Conservation (phyloP, 2,797 vertebrate species). For the Lacerta bilineata region DNA sequence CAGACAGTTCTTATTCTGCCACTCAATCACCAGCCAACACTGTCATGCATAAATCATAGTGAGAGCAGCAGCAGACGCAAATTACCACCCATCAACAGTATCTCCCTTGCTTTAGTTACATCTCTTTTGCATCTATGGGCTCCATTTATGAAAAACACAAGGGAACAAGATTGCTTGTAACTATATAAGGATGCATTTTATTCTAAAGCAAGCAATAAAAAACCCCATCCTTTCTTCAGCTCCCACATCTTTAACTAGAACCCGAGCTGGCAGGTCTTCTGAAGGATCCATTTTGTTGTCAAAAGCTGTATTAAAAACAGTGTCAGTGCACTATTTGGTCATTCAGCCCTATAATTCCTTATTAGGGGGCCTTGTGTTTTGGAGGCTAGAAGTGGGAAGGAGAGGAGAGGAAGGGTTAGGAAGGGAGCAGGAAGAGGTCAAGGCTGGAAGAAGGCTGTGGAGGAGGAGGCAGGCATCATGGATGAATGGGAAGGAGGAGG, state of each 20-base stretch:
- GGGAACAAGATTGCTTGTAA: constrained; percentile 5
- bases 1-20: neutral
- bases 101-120: constrained; percentile 1
- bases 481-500: neutral
- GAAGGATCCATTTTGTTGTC: constrained; percentile 16
- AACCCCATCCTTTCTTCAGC: neutral
- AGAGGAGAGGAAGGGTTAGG: neutral
- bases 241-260: neutral
- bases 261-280: neutral
- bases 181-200: constrained; percentile 42
- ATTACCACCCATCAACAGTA: constrained; percentile 21
- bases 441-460: neutral
- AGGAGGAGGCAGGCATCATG: neutral
- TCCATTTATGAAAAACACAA: constrained; percentile 19
- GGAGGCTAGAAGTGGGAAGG: neutral
- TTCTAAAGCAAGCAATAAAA: constrained; percentile 22
- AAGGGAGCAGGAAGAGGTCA: neutral
- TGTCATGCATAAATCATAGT: constrained; percentile 1
- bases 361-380: neutral
- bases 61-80: neutral
- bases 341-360: constrained; percentile 10
- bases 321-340: neutral
- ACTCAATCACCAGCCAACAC: neutral
- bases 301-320: constrained; percentile 16
- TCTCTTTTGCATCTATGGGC: neutral